These are phyloP conservation scores for Dendrolimus houi DNA, from an alignment of 2,888 invertebrate genomes.

Conservation along the genomic window DNA sequence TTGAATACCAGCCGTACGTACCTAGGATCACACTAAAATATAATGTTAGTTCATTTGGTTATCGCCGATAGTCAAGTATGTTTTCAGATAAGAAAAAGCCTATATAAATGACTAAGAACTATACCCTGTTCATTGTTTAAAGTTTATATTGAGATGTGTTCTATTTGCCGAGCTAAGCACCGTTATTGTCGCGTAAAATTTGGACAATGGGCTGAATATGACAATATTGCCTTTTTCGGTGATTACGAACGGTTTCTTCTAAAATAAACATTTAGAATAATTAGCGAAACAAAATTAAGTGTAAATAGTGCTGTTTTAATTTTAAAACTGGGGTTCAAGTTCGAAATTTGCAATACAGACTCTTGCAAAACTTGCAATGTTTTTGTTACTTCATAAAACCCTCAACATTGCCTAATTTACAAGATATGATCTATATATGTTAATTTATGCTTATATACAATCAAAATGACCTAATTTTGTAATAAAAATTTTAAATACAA, in stretches of 20 bases:
- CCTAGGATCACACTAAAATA: background rate
- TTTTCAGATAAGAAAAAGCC: constrained; percentile 54
- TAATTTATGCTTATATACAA: background rate
- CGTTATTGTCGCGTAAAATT: constrained; percentile 23
- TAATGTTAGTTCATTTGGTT: constrained; percentile 28
- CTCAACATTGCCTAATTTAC: background rate
- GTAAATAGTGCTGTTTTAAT: background rate
- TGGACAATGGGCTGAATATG: constrained; percentile 52
- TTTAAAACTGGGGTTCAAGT: background rate
- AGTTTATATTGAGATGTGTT: constrained; percentile 42
- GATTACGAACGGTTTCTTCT: constrained; percentile 21
- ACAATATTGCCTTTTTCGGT: constrained; percentile 14
- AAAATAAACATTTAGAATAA: background rate
- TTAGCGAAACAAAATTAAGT: background rate
- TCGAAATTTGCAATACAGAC: background rate
- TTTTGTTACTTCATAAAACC: background rate
- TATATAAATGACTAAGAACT: constrained; percentile 57
- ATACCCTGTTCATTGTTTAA: constrained; percentile 56
- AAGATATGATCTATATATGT: background rate
- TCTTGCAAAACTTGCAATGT: background rate
- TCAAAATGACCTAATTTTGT: background rate
- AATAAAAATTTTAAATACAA: background rate
- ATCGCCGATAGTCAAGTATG: constrained; percentile 46
- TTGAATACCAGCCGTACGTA: background rate
- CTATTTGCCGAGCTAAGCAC: constrained; percentile 23